Base-by-base conservation (phyloP, 2,797 vertebrate species). In the Phoxinus dragarum region DNA sequence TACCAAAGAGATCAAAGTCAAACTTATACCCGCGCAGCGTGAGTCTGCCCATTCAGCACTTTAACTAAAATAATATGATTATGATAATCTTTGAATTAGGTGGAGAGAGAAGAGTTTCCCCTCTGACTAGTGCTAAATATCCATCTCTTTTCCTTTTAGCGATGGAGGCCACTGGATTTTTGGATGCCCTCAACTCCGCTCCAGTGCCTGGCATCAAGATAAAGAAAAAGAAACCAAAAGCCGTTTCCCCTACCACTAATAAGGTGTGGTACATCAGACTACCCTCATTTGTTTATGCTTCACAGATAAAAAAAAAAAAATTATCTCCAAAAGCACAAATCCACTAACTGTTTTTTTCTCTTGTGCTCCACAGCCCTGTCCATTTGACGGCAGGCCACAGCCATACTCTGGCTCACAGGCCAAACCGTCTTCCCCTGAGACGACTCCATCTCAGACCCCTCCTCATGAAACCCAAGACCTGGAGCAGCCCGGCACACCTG, bases 1-100 rank as follows among this genome's bases (percentile, higher is more conserved):
- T 1, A 91, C 97, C 93, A 99, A 99, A 94, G 98, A 99, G 91
- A 98, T 98, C 92, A 99, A 98, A 96, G 97, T 99, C 86, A 99
- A 99, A 92, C 96, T 99, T 91, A 98, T 99, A 88, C 98, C 98
- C 0, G 94, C 98, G 0, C 98, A 98, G 42, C 98, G 98, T 99
- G 93, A 95, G 96, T 88, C 80, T 38, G 36, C 19, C 34, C 9
- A 56, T 75, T 71, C 73, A 68, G 61, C 16, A 40, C 11, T 11
- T 47, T 27, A 27, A 27, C n/a, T 42, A 3, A 16, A 73, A 47
- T 3, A 54, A 54, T 59, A 71, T 27, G 66, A 71, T 84, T 78
- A 71, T 68, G 27, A 69, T 77, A 47, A 84, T 59, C 11, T 38
- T 71, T 38, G 12, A 52, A 40, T 27, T 77, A 36, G 10, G 27